A percentile compares a stretch with the other conserved stretches of the same genome.
These are phyloP conservation scores for Phoeniculus purpureus DNA, from an alignment of 2,797 vertebrate species.

Conservation along the genomic window DNA sequence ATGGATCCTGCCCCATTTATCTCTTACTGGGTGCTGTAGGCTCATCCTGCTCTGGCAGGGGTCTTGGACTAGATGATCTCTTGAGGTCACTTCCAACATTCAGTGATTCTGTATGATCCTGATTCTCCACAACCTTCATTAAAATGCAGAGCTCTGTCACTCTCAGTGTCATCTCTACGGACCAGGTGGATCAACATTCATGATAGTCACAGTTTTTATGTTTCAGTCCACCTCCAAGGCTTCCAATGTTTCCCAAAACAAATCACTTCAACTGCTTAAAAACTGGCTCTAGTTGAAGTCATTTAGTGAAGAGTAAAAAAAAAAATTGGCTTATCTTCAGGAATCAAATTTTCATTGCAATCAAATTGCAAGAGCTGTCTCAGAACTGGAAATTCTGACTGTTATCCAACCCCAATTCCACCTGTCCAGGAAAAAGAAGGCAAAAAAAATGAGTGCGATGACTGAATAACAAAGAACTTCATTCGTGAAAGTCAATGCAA, in stretches of 20 bases:
- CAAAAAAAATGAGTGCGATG: not conserved
- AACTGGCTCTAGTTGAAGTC: not conserved
- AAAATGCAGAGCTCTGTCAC: not conserved
- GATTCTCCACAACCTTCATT: not conserved
- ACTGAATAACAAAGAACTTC: not conserved
- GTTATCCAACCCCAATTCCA: not conserved
- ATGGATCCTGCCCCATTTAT: not conserved
- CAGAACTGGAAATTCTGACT: not conserved
- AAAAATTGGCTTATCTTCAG: not conserved
- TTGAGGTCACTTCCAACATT: no score
- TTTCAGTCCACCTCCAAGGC: not conserved
- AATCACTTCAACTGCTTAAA: not conserved
- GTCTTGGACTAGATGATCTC: no score
- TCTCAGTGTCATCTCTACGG: not conserved
- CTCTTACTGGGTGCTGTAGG: not conserved
- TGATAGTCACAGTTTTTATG: not conserved
- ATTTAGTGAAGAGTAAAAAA: not conserved
- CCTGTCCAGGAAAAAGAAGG: not conserved
- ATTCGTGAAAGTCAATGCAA: not conserved
- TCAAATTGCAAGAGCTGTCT: not conserved
- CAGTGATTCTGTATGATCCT: no score
- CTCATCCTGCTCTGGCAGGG: no score
- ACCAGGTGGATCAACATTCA: not conserved
- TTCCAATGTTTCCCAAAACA: constrained; percentile 9
- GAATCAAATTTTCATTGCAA: not conserved